Evolutionary conservation across 2,888 invertebrate species (phyloP).

Genomic region (Hylaea fasciaria): DNA sequence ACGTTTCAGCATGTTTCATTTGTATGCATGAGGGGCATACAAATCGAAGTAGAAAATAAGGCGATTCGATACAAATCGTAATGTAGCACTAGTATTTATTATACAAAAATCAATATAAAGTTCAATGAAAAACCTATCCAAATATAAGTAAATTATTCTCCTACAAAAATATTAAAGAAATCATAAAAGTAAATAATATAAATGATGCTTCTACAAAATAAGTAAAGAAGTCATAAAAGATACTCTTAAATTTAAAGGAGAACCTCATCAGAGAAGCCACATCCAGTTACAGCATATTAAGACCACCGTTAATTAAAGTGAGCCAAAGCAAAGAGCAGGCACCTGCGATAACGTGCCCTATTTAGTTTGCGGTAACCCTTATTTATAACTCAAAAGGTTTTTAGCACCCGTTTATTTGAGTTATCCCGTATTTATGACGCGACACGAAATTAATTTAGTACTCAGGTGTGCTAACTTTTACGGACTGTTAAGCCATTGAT

Average conservation of each 20-base stretch:
- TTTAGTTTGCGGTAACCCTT: constrained; percentile 72
- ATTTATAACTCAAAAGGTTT: constrained; percentile 58
- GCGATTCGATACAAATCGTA: too few species aligned
- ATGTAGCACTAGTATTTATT: too few species aligned
- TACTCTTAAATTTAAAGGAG: neutral
- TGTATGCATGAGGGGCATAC: too few species aligned
- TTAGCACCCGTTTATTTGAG: constrained; percentile 44
- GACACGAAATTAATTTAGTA: constrained; percentile 35
- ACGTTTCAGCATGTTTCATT: too few species aligned
- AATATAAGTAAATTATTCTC: too few species aligned
- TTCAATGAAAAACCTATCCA: too few species aligned
- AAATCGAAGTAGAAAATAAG: too few species aligned
- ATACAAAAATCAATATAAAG: too few species aligned
- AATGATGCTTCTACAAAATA: too few species aligned
- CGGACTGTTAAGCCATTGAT: constrained; percentile 33
- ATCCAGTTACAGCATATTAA: constrained; percentile 50
- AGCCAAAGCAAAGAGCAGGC: constrained; percentile 72
- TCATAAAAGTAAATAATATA: too few species aligned
- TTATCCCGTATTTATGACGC: constrained; percentile 37
- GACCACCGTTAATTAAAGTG: constrained; percentile 71
- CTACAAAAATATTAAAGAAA: too few species aligned
- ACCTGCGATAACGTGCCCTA: constrained; percentile 73
- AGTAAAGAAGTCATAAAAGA: neutral
- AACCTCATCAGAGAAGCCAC: constrained; percentile 33
- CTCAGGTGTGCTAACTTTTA: constrained; percentile 34